phyloP scores from a whole-genome alignment of 1,140 invertebrate genomes.

The Wasmannia auropunctata region DNA sequence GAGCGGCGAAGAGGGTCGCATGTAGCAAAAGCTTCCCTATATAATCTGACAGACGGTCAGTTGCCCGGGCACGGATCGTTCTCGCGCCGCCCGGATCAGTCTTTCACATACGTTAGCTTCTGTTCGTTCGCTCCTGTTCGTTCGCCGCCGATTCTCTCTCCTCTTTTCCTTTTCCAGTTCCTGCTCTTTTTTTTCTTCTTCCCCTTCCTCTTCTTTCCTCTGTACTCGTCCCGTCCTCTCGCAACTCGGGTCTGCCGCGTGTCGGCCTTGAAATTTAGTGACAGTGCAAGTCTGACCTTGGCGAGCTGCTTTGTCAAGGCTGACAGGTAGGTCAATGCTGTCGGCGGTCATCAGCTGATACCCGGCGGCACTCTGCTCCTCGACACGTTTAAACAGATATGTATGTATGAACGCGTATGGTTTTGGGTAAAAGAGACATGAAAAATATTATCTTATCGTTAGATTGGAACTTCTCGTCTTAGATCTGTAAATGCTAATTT shows the following conservation, averaged over 20 bases:
- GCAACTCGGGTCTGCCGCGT: neutral
- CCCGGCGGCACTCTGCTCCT: neutral
- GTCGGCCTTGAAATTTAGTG: conserved; percentile 62
- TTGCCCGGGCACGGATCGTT: conserved; percentile 71
- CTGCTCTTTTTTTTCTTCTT: neutral
- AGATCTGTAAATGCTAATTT: neutral
- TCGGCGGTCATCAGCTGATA: conserved; percentile 9
- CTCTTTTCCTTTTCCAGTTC: neutral
- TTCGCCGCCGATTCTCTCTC: neutral
- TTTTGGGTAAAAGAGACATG: neutral
- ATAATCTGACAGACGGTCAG: conserved; percentile 69
- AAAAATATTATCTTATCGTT: neutral
- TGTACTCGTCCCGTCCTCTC: neutral
- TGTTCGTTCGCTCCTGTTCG: neutral
- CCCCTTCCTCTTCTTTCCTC: neutral
- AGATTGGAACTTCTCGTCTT: no score
- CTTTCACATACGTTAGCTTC: conserved; percentile 38
- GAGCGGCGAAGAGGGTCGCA: conserved; percentile 30
- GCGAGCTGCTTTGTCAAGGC: neutral
- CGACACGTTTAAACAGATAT: neutral
- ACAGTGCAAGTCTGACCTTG: conserved; percentile 67
- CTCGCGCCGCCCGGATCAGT: conserved; percentile 59
- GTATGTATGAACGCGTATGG: neutral
- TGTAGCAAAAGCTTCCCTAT: conserved; percentile 67
- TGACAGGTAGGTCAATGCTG: conserved; percentile 5